Base-by-base conservation (phyloP, 2,113 vertebrate genomes). In the Chaenogobius annularis region DNA sequence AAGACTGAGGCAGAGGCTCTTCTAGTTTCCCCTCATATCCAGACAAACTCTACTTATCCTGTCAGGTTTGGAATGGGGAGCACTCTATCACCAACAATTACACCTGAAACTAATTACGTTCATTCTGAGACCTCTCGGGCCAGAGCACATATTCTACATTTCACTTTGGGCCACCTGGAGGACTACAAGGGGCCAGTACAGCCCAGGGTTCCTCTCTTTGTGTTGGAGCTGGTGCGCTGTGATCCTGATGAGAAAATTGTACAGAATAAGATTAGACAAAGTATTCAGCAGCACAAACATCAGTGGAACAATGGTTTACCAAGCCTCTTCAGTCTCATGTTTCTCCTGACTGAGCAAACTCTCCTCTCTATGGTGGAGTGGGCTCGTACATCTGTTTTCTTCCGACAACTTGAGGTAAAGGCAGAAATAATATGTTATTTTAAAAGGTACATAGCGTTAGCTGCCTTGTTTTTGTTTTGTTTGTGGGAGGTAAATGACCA, bases 361-460 rank as follows among this genome's bases (percentile, higher is more conserved):
- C 94, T 98, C 73, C 95, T 97, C 86, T 95, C 94, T 87, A 95
- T 96, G 0, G 96, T 98, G 76, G 96, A 98, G 84, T 98, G 97
- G 97, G 97, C 96, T 0, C 92, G 96, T 64, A 93, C 93, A 63
- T 95, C 95, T 82, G 86, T 95, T 84, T 96, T 96, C 91, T 98
- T 98, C 91, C 96, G 95, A 81, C 96, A 98, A 67, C 92, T 98
- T 35, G 94, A 96, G 95, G 97, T 97, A 87, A 90, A 88, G 23
- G 26, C 40, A 59, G 31, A 31, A 35, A 19, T 35, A 62, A 59
- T 10, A 40, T 40, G 37, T 40, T 5, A 40, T 40, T 40, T 19
- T 20, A n/a, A 43, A 66, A 46, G 12, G 1, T 13, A 23, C 1
- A 19, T 10, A 13, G 14, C 17, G 5, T 40, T 70, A 40, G 6